Evolutionary conservation across 2,888 invertebrate genomes (phyloP).

Genomic region (Myopa testacea): DNA sequence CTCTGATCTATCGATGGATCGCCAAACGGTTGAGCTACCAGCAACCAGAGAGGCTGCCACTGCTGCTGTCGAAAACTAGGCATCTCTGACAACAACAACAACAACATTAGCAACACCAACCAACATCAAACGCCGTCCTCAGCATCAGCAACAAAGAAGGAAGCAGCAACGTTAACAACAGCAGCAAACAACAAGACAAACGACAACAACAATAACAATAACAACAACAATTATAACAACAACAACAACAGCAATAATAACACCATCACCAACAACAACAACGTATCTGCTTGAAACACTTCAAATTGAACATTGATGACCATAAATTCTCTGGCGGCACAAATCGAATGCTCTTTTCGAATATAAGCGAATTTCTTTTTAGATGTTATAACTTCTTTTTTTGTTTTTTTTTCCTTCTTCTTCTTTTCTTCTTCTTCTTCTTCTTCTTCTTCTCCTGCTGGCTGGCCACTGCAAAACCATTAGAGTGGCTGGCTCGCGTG

Average conservation of each 20-base stretch:
- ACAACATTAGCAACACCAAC: background rate
- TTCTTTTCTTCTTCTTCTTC: constrained; percentile 18
- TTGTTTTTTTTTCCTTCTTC: constrained; percentile 15
- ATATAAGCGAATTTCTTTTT: background rate
- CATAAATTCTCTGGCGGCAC: constrained; percentile 59
- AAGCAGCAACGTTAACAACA: background rate
- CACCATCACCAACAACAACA: background rate
- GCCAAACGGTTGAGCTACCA: constrained; percentile 10
- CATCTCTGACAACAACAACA: constrained; percentile 2
- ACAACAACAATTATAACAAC: background rate
- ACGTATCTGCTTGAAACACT: constrained; percentile 50
- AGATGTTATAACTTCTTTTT: constrained; percentile 7
- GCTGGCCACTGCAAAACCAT: background rate
- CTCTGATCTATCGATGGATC: background rate
- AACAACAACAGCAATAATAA: constrained; percentile 5
- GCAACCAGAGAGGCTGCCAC: constrained; percentile 1
- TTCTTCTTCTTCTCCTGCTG: background rate
- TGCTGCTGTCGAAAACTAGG: constrained; percentile 5
- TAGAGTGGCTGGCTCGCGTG: background rate
- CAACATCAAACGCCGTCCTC: background rate
- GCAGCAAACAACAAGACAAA: background rate
- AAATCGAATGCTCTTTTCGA: constrained; percentile 5
- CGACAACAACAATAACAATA: background rate
- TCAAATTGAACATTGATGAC: constrained; percentile 64
- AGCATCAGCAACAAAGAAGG: background rate